These are phyloP conservation scores for Ptychoptera albimana DNA, from an alignment of 2,888 invertebrate genomes.

Conservation along the genomic window DNA sequence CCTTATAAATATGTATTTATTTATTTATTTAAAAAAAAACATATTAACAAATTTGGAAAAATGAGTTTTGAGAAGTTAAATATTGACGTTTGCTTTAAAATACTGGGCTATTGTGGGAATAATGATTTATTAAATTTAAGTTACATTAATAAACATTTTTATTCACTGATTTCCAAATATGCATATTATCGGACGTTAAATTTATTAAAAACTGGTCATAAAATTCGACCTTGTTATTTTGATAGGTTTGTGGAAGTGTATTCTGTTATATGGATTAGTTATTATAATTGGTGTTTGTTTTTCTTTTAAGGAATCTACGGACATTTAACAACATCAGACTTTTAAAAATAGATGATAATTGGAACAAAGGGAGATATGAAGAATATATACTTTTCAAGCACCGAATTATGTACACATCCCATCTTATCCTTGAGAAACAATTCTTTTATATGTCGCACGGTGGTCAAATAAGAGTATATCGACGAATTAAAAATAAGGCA, in stretches of 20 bases:
- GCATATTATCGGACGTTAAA: constrained; percentile 16
- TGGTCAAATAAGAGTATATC: constrained; percentile 20
- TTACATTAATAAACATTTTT: constrained; percentile 32
- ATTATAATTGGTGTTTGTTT: no score
- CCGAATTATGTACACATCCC: constrained; percentile 34
- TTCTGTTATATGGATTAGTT: no score
- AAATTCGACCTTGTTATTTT: constrained; percentile 15
- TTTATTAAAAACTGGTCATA: constrained; percentile 24
- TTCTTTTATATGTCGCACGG: constrained; percentile 38
- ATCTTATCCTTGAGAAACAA: constrained; percentile 34
- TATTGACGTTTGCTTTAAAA: constrained; percentile 31
- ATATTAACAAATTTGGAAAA: no score
- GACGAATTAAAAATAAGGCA: constrained; percentile 21
- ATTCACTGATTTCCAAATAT: constrained; percentile 29
- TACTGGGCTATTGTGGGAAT: constrained; percentile 36
- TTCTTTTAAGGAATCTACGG: constrained; percentile 17
- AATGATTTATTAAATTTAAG: constrained; percentile 34
- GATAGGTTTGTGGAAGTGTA: no score
- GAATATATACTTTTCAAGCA: constrained; percentile 31
- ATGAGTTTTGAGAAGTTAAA: constrained; percentile 13
- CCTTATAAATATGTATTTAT: no score
- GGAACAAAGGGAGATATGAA: constrained; percentile 36
- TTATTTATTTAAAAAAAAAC: no score
- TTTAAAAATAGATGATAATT: constrained; percentile 33
- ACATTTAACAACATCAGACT: constrained; percentile 23